phyloP scores from a whole-genome alignment of 1,140 invertebrate species.

The Ectropis grisescens region DNA sequence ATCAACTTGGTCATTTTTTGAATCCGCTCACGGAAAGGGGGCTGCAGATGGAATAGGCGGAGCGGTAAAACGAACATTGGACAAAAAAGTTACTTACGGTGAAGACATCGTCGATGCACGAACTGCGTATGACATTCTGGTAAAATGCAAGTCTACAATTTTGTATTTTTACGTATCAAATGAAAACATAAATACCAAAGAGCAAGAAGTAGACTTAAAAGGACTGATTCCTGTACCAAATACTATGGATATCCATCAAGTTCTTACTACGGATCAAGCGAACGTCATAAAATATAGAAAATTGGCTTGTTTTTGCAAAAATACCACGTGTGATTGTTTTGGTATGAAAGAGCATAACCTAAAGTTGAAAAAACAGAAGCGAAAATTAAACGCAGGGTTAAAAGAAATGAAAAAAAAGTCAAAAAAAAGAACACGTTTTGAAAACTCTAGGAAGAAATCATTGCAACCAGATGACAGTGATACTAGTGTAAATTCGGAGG shows the following conservation, averaged over 20 bases:
- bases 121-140: constrained; percentile 1
- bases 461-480: not conserved
- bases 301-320: constrained; percentile 5
- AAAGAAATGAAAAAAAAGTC: constrained; percentile 3
- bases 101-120: constrained; percentile 8
- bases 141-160: not conserved
- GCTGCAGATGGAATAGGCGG: constrained; percentile 19
- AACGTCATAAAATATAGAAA: constrained; percentile 2
- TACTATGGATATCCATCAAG: constrained; percentile 3
- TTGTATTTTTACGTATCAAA: constrained; percentile 3
- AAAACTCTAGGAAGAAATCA: constrained; percentile 4
- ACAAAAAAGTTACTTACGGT: constrained; percentile 5
- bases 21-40: constrained; percentile 17
- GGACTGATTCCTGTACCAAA: not conserved
- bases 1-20: constrained; percentile 13
- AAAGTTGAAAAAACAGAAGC: constrained; percentile 4
- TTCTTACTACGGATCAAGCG: not conserved
- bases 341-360: constrained; percentile 1
- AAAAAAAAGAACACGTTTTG: constrained; percentile 1
- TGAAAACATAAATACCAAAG: not conserved
- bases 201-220: not conserved
- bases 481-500: not conserved
- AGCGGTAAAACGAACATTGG: constrained; percentile 10
- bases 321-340: constrained; percentile 1
- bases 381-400: constrained; percentile 2